phyloP scores from a whole-genome alignment of 2,113 vertebrate genomes.

The Callorhinus ursinus region DNA sequence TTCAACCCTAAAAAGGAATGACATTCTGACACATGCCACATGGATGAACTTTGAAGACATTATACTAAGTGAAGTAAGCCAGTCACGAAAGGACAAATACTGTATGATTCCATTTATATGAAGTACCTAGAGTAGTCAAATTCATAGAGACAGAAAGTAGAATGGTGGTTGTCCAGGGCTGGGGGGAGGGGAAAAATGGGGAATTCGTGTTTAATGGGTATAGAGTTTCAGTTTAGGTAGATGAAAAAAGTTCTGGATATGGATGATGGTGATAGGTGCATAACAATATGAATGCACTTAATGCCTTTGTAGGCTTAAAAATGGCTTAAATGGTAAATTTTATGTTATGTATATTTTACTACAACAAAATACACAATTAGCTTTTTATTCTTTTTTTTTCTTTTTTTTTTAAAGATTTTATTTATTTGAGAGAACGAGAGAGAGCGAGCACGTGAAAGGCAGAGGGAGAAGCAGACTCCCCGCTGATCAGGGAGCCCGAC shows the following conservation, averaged over 20 bases:
- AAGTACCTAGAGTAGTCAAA: not conserved
- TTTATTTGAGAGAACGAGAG: no score
- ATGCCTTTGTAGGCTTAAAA: not conserved
- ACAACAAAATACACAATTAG: not conserved
- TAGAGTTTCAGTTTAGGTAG: not conserved
- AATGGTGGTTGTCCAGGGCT: not conserved
- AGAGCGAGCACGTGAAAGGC: no score
- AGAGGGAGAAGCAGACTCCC: no score
- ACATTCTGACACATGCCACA: not conserved
- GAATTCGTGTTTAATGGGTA: not conserved
- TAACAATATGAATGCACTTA: no score
- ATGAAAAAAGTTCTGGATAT: not conserved
- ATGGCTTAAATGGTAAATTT: not conserved
- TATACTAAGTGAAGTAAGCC: not conserved
- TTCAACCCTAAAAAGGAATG: not conserved
- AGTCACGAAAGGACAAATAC: not conserved
- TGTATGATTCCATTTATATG: no score
- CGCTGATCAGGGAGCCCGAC: no score
- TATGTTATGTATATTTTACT: not conserved
- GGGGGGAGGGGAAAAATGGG: not conserved
- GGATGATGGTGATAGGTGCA: not conserved
- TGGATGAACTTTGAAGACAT: not conserved
- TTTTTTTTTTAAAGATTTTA: not conserved
- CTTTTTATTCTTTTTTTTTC: not conserved
- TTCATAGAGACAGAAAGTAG: not conserved